Base-by-base conservation (phyloP, 2,888 invertebrate genomes). In the Limnephilus rhombicus region DNA sequence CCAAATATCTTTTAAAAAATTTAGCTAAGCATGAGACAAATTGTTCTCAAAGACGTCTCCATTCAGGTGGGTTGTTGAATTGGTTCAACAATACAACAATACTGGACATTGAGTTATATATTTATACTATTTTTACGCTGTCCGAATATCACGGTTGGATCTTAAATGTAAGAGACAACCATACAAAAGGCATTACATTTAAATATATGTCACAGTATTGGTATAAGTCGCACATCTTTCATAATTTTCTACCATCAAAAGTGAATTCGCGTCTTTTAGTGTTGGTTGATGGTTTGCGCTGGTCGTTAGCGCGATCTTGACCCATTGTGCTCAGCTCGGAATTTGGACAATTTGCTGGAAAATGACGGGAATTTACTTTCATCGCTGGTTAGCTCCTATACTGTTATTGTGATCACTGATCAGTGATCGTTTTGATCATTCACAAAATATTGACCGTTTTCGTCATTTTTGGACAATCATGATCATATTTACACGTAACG, bases 241-340 rank as follows among this genome's bases (percentile, higher is more conserved):
- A 68, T 68, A 68, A n/a, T 68, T 68, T 68, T 9, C n/a, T 24
- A 68, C 24, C 68, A 68, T 68, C 7, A 68, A n/a, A 68, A 68
- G 24, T 68, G 68, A 7, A 68, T n/a, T 7, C n/a, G n/a, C 68
- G 9, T 68, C 68, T n/a, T 68, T 68, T 68, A 1, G 68, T 68
- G 68, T 68, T 24, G 29, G 81, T 90, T 13, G 68, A 18, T 24
- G n/a, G 81, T 90, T 15, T 49, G 88, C n/a, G 31, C 89, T 80
- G 34, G 29, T 81, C 37, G 68, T 90, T 90, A 90, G 34, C 85
- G 49, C 90, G 24, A 82, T 81, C 53, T 88, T 37, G 37, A 53
- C 29, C 24, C 37, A 68, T 88, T 88, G 53, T 88, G 45, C 45
- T 45, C 41, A 18, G 49, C 45, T 49, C 41, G 29, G 86, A 86